A percentile compares a stretch with the other conserved stretches of the same genome.
These are phyloP conservation scores for Nansenia antarctica DNA, from an alignment of 2,113 vertebrate genomes.

Conservation along the genomic window DNA sequence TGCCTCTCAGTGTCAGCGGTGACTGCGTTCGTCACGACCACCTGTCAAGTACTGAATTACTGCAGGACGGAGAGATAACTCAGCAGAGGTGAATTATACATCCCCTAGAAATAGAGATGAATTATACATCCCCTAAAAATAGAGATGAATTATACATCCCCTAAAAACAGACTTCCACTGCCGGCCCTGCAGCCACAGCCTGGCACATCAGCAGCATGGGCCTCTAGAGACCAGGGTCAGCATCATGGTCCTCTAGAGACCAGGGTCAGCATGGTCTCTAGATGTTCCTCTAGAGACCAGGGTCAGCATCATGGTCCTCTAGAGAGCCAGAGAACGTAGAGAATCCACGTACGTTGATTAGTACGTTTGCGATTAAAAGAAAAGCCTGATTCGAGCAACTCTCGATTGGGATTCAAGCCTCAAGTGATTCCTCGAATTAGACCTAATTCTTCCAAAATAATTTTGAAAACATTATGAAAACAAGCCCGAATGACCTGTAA, in stretches of 20 bases:
- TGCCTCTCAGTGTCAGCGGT: neutral
- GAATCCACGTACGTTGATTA: too few species aligned
- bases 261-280: too few species aligned
- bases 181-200: conserved; percentile 1
- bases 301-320: too few species aligned
- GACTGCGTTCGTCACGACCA: neutral
- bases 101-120: conserved; percentile 4
- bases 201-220: neutral
- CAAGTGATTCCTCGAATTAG: too few species aligned
- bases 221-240: neutral
- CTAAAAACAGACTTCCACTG: neutral
- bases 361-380: too few species aligned
- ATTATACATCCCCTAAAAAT: neutral
- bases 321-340: too few species aligned
- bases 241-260: neutral
- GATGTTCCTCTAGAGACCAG: neutral
- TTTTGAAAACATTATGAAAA: too few species aligned
- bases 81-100: conserved; percentile 1
- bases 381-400: too few species aligned
- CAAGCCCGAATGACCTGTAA: too few species aligned
- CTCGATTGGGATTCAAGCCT: too few species aligned
- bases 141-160: too few species aligned
- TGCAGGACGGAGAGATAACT: neutral
- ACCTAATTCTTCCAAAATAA: too few species aligned
- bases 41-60: neutral